Evolutionary conservation across 35 echinoderm and acorn worm genomes (phyloP).

Genomic region (Anneissia japonica): DNA sequence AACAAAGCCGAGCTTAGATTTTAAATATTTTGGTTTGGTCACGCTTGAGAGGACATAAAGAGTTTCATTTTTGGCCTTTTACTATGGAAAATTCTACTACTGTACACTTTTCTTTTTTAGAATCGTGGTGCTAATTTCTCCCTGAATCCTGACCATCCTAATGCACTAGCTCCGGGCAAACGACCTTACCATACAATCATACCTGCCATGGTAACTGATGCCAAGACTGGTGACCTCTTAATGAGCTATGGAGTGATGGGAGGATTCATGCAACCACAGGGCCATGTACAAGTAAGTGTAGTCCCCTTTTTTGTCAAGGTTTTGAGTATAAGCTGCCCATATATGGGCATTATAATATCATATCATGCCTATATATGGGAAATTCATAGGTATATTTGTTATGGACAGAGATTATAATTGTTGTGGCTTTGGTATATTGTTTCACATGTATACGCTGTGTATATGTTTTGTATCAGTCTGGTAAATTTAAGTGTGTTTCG

Average conservation of each 20-base stretch:
- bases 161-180: slow-evolving; percentile 49
- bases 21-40: too few relatives aligned
- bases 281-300: slow-evolving; percentile 75
- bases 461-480: neutral
- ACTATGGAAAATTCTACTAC: too few relatives aligned
- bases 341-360: neutral
- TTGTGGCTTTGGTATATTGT: neutral
- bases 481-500: neutral
- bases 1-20: too few relatives aligned
- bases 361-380: neutral
- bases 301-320: too few relatives aligned
- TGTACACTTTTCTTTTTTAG: slow-evolving; percentile 17
- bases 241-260: slow-evolving; percentile 80
- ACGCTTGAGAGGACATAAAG: too few relatives aligned
- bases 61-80: too few relatives aligned
- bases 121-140: slow-evolving; percentile 66
- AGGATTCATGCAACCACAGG: slow-evolving; percentile 89
- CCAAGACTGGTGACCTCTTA: slow-evolving; percentile 31
- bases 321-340: neutral
- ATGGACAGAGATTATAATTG: neutral
- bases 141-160: slow-evolving; percentile 39
- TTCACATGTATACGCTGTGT: neutral
- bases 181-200: slow-evolving; percentile 86
- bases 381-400: neutral
- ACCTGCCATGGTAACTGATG: slow-evolving; percentile 61